Evolutionary conservation across 2,797 vertebrate species (phyloP), one percentile per base, ranked within the genome.

Genomic region (Thunnus albacares): DNA sequence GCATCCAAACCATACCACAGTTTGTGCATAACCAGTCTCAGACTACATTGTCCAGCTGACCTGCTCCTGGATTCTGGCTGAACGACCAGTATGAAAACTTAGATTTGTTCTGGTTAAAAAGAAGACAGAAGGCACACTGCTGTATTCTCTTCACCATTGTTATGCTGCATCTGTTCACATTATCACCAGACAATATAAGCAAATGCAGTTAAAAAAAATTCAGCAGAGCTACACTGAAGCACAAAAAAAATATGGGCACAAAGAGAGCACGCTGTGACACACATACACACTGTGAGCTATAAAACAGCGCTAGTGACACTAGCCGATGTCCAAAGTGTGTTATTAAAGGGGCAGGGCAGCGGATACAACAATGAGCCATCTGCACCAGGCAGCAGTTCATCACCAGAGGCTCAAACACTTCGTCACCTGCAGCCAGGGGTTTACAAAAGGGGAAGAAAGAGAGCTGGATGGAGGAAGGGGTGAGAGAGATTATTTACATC

Each of bases 361-460:
- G 28, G 83, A 81, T 75, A 55, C 69, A 93, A 93, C 90, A 93
- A 93, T 89, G 85, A 91, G 86, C 91, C 93, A 92, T 94, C 92
- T 94, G 91, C 90, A 87, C 66, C 77, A 38, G 43, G 79, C 82
- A 56, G 85, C 85, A 87, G 71, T 87, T 89, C 76, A 88, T 85
- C 87, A 87, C 70, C 61, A 81, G 56, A 71, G 53, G 90, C 71
- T 66, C 63, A 67, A 79, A 83, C 80, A 82, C 84, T 82, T 83
- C 80, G 85, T 90, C 88, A 71, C 80, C 81, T 89, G 69, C 81
- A 82, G 77, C 80, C 77, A 85, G 53, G 28, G 75, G 76, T 82
- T 74, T 35, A 83, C 67, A 90, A 83, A 38, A 81, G 47, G 55
- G n/a, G 41, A 56, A 47, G 52, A 67, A 17, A 30, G 20, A 73